These are phyloP conservation scores for Sesamia nonagrioides DNA, from an alignment of 1,140 invertebrate genomes.

Conservation along the genomic window DNA sequence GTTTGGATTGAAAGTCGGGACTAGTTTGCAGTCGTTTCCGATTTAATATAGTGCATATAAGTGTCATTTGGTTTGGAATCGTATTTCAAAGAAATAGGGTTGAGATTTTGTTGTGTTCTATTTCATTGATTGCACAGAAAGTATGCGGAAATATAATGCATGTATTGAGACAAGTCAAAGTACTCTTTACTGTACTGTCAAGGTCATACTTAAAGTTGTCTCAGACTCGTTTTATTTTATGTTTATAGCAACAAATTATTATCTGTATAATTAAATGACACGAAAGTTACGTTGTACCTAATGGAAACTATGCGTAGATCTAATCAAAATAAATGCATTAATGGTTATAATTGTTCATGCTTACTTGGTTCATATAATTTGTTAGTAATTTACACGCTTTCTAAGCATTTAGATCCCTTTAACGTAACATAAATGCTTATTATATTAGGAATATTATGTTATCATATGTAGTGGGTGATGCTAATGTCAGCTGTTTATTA, in stretches of 20 bases:
- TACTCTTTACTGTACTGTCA: constrained; percentile 23
- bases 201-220: not conserved
- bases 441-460: too few species aligned
- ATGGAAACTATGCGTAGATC: not conserved
- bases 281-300: not conserved
- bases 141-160: constrained; percentile 28
- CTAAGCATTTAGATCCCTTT: not conserved
- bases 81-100: not conserved
- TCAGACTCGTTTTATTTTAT: not conserved
- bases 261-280: not conserved
- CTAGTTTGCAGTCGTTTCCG: not conserved
- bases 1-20: not conserved
- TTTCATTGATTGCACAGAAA: constrained; percentile 10
- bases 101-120: not conserved
- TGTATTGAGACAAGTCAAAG: constrained; percentile 1
- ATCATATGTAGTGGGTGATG: too few species aligned
- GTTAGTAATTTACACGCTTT: not conserved
- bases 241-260: not conserved
- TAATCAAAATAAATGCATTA: not conserved
- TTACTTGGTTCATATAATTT: not conserved
- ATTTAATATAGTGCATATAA: not conserved
- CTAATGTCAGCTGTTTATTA: too few species aligned
- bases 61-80: not conserved
- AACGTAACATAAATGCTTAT: not conserved
- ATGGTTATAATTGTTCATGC: constrained; percentile 10